Percentiles rank a stretch among this genome's conserved stretches.
Evolutionary conservation across 1,140 invertebrate genomes (phyloP).

Genomic region (Monochamus saltuarius): DNA sequence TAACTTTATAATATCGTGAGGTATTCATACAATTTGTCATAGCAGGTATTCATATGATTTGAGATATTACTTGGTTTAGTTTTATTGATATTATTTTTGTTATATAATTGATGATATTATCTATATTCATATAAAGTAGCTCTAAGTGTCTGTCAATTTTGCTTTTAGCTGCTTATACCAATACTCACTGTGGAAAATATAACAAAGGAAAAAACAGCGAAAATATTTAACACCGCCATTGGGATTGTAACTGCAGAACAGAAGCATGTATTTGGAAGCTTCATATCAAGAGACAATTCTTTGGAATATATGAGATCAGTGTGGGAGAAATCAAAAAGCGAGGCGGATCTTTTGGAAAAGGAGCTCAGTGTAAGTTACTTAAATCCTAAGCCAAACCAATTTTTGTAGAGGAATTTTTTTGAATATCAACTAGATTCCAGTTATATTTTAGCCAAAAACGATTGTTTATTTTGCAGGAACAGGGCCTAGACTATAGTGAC

Average conservation of each 20-base stretch:
- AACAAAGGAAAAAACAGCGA: slow-evolving; percentile 85
- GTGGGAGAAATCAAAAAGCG: slow-evolving; percentile 36
- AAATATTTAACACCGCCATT: slow-evolving; percentile 87
- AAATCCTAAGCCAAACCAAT: no score
- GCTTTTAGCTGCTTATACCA: slow-evolving; percentile 73
- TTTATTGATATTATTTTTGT: no score
- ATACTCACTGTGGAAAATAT: slow-evolving; percentile 77
- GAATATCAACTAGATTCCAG: no score
- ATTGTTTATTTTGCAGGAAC: neutral
- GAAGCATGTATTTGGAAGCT: slow-evolving; percentile 86
- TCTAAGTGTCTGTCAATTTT: slow-evolving; percentile 8
- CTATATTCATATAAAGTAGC: no score
- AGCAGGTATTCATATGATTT: no score
- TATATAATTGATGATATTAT: no score
- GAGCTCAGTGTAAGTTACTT: slow-evolving; percentile 38
- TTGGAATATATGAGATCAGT: slow-evolving; percentile 72
- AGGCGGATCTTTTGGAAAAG: slow-evolving; percentile 31
- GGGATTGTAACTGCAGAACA: slow-evolving; percentile 75
- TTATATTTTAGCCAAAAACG: neutral
- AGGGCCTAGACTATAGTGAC: slow-evolving; percentile 27
- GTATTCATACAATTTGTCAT: no score
- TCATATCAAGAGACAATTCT: slow-evolving; percentile 82
- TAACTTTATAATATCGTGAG: no score
- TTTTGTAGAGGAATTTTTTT: no score
- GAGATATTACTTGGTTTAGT: no score